Evolutionary conservation across 2,797 vertebrate genomes (phyloP), one percentile per base, ranked within the genome.

Genomic region (Antennarius maculatus): DNA sequence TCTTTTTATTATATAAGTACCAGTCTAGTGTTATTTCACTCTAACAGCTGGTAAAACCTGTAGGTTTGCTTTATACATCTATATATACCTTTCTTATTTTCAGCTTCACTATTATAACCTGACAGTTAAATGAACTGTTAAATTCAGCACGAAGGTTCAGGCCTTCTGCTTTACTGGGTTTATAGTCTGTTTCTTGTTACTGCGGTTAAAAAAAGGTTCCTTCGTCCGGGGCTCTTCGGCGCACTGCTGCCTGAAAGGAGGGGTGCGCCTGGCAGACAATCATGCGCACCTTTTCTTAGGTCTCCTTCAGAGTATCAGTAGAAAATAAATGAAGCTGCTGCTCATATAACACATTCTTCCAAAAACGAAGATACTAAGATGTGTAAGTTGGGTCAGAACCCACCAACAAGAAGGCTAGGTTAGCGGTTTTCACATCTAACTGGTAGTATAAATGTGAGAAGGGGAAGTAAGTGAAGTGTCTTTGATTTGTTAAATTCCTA

Each of bases 101-200:
- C 14, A 0, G 18, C 18, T 17, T 28, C 37, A 16, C 1, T 48
- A 4, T 54, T 42, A 6, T 23, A 51, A 39, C 17, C 53, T 69
- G 51, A 65, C 55, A 57, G 60, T 64, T 28, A 46, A 34, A 52
- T 37, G 45, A 63, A 47, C 61, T 53, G 16, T 71, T 7, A 11
- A 29, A 28, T 74, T 53, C 61, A 73, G 45, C 55, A 29, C 11
- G 69, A 84, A 82, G 87, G 82, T 77, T 84, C 86, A 63, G 46
- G 61, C 66, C 70, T 55, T 74, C 76, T 61, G 74, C 46, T 81
- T 62, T 80, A 72, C 78, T 71, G 81, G 76, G 61, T 82, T 87
- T 79, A 79, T 85, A 75, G 96, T 98, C 96, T 97, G 96, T 98
- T 98, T 98, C 96, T 98, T 99, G 96, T 99, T 98, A 97, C 97